These are phyloP conservation scores for Mesocentrotus franciscanus DNA, from an alignment of 53 echinoderm and acorn worm species.

Conservation along the genomic window DNA sequence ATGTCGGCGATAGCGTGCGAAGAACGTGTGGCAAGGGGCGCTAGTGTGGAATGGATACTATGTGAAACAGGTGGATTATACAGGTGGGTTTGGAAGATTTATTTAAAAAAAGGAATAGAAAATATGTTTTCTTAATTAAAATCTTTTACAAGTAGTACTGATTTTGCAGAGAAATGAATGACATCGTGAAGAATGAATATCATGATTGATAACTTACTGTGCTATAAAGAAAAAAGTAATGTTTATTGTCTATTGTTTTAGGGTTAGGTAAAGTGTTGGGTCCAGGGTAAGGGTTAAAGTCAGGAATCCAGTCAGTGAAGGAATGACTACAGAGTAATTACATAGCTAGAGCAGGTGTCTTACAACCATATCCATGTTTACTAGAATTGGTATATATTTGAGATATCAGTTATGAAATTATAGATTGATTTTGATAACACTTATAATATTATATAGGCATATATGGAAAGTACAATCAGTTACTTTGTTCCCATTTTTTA, in stretches of 20 bases:
- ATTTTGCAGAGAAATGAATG: background rate
- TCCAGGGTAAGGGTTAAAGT: background rate
- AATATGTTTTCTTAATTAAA: constrained; percentile 7
- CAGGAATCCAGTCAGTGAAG: background rate
- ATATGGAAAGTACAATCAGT: no score
- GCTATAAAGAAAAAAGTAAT: background rate
- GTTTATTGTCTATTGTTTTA: background rate
- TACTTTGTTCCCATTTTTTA: no score
- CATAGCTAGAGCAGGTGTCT: no score
- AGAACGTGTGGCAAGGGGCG: constrained; percentile 61
- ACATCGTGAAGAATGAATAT: background rate
- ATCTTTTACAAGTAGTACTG: background rate
- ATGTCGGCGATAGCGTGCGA: constrained; percentile 56
- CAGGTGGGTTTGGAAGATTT: constrained; percentile 48
- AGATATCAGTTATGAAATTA: no score
- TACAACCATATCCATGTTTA: no score
- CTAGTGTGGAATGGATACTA: constrained; percentile 68
- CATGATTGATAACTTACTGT: background rate
- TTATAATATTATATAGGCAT: no score
- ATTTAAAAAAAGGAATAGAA: background rate
- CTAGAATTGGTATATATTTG: no score
- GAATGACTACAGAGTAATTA: no score
- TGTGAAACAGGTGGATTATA: constrained; percentile 60
- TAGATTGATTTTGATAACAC: no score
- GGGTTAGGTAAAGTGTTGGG: background rate